Percentiles rank a stretch among this genome's conserved stretches.
phyloP scores from a whole-genome alignment of 2,888 invertebrate species.

The Hybos culiciformis region DNA sequence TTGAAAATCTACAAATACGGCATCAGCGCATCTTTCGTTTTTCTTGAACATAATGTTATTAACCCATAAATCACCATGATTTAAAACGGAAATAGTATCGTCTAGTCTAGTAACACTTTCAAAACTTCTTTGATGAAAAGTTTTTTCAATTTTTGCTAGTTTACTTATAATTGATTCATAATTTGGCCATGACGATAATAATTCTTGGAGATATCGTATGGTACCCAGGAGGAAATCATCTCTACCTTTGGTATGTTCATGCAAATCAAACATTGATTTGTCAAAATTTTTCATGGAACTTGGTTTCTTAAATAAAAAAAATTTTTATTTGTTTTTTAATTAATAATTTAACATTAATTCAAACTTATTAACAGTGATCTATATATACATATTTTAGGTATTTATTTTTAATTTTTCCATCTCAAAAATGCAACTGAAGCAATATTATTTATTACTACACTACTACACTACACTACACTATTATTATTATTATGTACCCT shows the following conservation, averaged over 20 bases:
- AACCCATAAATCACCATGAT: constrained; percentile 41
- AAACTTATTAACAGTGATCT: too few relatives aligned
- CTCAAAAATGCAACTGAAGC: too few relatives aligned
- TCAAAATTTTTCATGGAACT: background rate
- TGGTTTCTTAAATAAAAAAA: background rate
- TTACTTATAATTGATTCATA: constrained; percentile 34
- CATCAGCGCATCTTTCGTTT: constrained; percentile 2
- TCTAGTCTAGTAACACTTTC: constrained; percentile 12
- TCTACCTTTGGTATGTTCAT: background rate
- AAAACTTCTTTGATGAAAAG: constrained; percentile 1
- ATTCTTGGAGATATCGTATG: constrained; percentile 15
- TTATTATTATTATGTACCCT: too few relatives aligned
- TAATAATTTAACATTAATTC: too few relatives aligned
- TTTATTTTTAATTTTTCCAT: too few relatives aligned
- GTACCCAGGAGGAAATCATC: background rate
- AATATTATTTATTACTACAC: too few relatives aligned
- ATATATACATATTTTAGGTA: too few relatives aligned
- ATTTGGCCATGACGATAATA: constrained; percentile 33
- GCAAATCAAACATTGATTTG: background rate
- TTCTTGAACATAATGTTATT: constrained; percentile 40
- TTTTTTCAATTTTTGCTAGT: constrained; percentile 18
- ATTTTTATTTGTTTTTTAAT: too few relatives aligned
- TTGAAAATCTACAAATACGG: constrained; percentile 5
- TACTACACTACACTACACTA: too few relatives aligned
- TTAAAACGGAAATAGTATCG: constrained; percentile 37